Conservation (phyloP, 1,140 invertebrate species). For the Microplitis demolitor region DNA sequence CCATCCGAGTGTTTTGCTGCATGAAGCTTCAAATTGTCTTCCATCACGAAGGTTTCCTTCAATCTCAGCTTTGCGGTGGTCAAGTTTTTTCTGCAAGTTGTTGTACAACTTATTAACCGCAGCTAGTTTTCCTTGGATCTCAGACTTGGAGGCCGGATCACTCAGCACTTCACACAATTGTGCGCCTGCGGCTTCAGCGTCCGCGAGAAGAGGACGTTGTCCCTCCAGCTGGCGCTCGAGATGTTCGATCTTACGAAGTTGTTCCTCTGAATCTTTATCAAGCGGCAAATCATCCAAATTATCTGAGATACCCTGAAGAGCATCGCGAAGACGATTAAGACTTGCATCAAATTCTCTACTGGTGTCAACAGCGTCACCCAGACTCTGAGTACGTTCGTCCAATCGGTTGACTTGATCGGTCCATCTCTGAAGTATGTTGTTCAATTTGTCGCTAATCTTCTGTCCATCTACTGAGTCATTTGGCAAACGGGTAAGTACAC, state of each 20-base stretch:
- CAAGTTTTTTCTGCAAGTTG: conserved; percentile 85
- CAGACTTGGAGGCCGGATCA: conserved; percentile 85
- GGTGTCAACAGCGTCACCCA: conserved; percentile 86
- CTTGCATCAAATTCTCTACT: conserved; percentile 90
- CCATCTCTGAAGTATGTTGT: conserved; percentile 77
- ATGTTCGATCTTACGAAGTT: conserved; percentile 83
- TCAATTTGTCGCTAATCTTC: conserved; percentile 70
- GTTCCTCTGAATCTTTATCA: conserved; percentile 85
- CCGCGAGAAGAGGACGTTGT: conserved; percentile 83
- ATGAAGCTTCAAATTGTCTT: conserved; percentile 84
- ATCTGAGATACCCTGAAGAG: conserved; percentile 83
- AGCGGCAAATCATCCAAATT: conserved; percentile 82
- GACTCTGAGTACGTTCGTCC: conserved; percentile 80
- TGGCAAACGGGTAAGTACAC: conserved; percentile 74
- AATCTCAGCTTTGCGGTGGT: conserved; percentile 87
- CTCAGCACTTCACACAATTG: conserved; percentile 88
- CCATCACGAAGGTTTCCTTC: conserved; percentile 83
- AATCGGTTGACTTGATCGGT: conserved; percentile 77
- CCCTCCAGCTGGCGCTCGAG: conserved; percentile 87
- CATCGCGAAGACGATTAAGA: conserved; percentile 77
- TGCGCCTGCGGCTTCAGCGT: conserved; percentile 84
- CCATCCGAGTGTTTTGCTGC: conserved; percentile 87
- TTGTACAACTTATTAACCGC: conserved; percentile 83
- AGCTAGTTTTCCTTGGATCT: conserved; percentile 87
- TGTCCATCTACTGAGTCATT: conserved; percentile 75